These are phyloP conservation scores for Octodonta nipae DNA, from an alignment of 2,888 invertebrate species.

Conservation along the genomic window DNA sequence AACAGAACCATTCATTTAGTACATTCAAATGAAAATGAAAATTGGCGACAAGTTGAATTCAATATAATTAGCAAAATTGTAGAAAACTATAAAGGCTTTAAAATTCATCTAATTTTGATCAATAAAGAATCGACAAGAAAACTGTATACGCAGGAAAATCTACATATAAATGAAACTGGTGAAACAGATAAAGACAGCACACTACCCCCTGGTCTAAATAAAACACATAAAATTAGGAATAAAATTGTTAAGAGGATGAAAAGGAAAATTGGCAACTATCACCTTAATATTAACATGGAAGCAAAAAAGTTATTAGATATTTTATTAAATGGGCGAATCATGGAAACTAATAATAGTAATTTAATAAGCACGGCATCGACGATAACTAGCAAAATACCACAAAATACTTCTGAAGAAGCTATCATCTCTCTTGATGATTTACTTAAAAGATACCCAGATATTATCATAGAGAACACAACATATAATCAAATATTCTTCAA, in stretches of 20 bases:
- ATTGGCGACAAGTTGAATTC: conserved; percentile 22
- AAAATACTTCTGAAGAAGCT: too few species aligned
- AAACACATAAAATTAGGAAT: not conserved
- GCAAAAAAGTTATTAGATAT: conserved; percentile 12
- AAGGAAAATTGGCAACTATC: conserved; percentile 8
- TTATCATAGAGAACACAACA: conserved; percentile 35
- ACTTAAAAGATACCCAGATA: conserved; percentile 30
- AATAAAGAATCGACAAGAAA: conserved; percentile 6
- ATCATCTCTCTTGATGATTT: conserved; percentile 12
- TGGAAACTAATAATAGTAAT: conserved; percentile 5
- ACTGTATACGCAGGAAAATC: too few species aligned
- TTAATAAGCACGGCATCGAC: too few species aligned
- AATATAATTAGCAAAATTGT: conserved; percentile 26
- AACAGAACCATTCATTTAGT: conserved; percentile 29
- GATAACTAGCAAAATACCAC: too few species aligned
- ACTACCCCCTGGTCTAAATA: conserved; percentile 3
- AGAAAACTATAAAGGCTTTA: conserved; percentile 25
- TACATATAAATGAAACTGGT: conserved; percentile 13
- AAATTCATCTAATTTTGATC: conserved; percentile 25
- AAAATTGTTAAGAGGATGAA: conserved; percentile 6
- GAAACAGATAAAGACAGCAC: too few species aligned
- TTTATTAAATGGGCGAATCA: conserved; percentile 8
- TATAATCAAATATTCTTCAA: conserved; percentile 37
- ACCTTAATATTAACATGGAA: conserved; percentile 12
- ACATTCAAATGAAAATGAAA: conserved; percentile 22